Conservation (phyloP, 2,113 vertebrate species). For the Pluvialis apricaria region DNA sequence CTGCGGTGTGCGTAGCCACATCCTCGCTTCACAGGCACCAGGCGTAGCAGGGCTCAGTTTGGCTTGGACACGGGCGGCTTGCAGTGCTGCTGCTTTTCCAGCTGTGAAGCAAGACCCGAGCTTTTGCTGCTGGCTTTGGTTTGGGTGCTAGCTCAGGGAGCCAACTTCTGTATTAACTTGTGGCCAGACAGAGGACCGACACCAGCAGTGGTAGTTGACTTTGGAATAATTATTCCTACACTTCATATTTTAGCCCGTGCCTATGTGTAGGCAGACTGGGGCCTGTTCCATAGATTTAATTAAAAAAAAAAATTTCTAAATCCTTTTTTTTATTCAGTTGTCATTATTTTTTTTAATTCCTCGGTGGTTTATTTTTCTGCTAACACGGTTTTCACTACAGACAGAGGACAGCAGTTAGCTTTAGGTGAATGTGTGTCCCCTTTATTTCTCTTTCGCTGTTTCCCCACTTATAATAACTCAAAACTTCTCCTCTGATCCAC, state of each 20-base stretch:
- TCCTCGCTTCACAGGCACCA: background rate
- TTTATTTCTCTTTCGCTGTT: background rate
- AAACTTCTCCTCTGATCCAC: background rate
- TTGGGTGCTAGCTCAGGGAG: background rate
- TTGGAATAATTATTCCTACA: background rate
- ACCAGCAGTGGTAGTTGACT: background rate
- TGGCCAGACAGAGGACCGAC: background rate
- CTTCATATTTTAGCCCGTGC: background rate
- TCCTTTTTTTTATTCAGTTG: background rate
- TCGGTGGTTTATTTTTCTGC: background rate
- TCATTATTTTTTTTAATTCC: background rate
- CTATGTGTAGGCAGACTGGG: background rate
- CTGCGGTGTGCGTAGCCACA: background rate
- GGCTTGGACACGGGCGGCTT: fast-evolving
- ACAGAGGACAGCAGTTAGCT: background rate
- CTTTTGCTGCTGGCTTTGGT: background rate
- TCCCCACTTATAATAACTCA: background rate
- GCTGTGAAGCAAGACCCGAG: background rate
- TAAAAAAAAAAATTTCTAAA: background rate
- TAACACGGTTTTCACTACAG: background rate
- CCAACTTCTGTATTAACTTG: background rate
- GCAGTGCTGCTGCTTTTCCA: background rate
- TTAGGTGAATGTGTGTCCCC: background rate
- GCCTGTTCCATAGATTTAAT: background rate
- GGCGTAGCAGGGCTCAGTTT: background rate